A percentile compares a stretch with the other conserved stretches of the same genome.
Evolutionary conservation across 2,797 vertebrate genomes (phyloP).

Genomic region (Rallus crepitans): DNA sequence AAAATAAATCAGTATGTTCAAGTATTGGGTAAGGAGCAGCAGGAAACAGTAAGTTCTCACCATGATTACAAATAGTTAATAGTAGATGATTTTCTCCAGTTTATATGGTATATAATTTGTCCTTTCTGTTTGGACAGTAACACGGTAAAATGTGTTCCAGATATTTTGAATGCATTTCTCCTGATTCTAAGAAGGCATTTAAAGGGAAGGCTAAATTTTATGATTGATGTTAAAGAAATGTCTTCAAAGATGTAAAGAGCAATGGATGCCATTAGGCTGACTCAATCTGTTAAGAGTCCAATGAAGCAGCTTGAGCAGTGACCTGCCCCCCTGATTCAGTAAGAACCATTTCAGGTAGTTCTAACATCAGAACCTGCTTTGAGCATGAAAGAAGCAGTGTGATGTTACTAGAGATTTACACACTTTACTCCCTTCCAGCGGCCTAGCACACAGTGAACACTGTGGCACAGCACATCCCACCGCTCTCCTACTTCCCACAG

Average conservation of each 20-base stretch:
- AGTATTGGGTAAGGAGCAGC: background rate
- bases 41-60: background rate
- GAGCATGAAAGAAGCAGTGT: background rate
- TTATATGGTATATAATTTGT: background rate
- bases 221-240: background rate
- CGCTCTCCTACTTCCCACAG: background rate
- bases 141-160: background rate
- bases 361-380: background rate
- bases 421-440: background rate
- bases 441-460: background rate
- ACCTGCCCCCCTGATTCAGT: background rate
- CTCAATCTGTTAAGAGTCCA: background rate
- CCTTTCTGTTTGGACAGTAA: background rate
- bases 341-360: background rate
- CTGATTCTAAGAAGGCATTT: background rate
- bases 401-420: background rate
- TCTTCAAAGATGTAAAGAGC: background rate
- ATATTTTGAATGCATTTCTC: background rate
- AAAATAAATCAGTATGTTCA: background rate
- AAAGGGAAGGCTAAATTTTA: background rate
- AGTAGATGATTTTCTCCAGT: background rate
- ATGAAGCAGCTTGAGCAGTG: background rate
- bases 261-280: background rate
- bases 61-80: background rate
- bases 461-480: background rate